A percentile compares a stretch with the other conserved stretches of the same genome.
Conservation (phyloP, 2,797 vertebrate species). For the Cirrhinus molitorella region DNA sequence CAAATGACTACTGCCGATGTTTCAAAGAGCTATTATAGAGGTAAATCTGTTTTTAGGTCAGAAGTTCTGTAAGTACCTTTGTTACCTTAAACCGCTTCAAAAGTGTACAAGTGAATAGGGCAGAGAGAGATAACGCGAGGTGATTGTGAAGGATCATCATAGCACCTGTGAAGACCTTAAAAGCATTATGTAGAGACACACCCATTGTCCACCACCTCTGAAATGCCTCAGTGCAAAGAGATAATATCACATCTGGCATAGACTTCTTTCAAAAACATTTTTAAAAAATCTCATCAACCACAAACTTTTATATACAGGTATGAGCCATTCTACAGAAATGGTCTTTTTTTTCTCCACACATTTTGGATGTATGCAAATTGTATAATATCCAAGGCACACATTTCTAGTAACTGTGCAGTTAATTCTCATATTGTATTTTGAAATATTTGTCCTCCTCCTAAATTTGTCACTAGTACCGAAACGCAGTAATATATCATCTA, state of each 20-base stretch:
- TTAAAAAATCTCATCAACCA: not conserved
- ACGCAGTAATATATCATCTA: too few relatives aligned
- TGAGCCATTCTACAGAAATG: too few relatives aligned
- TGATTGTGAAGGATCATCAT: not conserved
- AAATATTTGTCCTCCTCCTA: too few relatives aligned
- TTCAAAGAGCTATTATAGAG: slow-evolving; percentile 34
- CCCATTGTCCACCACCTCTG: slow-evolving; percentile 1
- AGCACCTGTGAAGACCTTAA: slow-evolving; percentile 18
- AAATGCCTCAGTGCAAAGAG: not conserved
- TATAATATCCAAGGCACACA: too few relatives aligned
- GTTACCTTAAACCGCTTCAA: slow-evolving; percentile 36
- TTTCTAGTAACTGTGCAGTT: too few relatives aligned
- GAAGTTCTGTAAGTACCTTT: slow-evolving; percentile 11
- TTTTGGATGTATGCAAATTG: too few relatives aligned
- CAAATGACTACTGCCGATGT: slow-evolving; percentile 22
- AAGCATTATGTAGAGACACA: slow-evolving; percentile 11
- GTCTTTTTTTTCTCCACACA: too few relatives aligned
- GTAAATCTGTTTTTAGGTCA: slow-evolving; percentile 24
- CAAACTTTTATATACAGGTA: not conserved
- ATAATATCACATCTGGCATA: not conserved
- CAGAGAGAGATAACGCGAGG: slow-evolving; percentile 36
- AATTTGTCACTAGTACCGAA: too few relatives aligned
- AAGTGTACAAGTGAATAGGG: slow-evolving; percentile 17
- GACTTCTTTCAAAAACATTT: not conserved
- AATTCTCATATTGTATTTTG: too few relatives aligned